phyloP scores from a whole-genome alignment of 2,888 invertebrate genomes.

The Orgyia antiqua region DNA sequence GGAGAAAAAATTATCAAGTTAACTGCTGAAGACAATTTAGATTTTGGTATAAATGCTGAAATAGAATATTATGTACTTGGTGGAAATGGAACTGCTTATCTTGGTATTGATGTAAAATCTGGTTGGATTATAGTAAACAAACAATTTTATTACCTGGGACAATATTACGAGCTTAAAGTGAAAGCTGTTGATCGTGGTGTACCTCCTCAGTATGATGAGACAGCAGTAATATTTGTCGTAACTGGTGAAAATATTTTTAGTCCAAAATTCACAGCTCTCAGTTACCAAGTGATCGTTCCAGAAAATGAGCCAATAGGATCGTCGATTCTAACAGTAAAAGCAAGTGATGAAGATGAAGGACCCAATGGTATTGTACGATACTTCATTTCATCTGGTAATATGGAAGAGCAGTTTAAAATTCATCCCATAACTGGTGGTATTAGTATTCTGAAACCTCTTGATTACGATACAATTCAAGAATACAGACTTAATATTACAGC shows the following conservation, averaged over 20 bases:
- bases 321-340: constrained; percentile 89
- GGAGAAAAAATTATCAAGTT: constrained; percentile 87
- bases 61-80: constrained; percentile 86
- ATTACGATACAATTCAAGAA: constrained; percentile 91
- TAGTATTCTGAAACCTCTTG: constrained; percentile 87
- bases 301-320: constrained; percentile 94
- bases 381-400: constrained; percentile 89
- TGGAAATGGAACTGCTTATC: constrained; percentile 87
- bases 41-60: constrained; percentile 93
- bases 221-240: constrained; percentile 84
- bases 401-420: constrained; percentile 87
- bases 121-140: constrained; percentile 90
- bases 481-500: constrained; percentile 93
- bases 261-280: constrained; percentile 89
- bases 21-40: constrained; percentile 85
- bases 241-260: constrained; percentile 90
- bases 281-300: constrained; percentile 93
- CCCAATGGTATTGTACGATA: constrained; percentile 94
- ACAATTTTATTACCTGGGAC: constrained; percentile 76
- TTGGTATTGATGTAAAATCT: constrained; percentile 84
- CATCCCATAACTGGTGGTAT: constrained; percentile 88
- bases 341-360: constrained; percentile 90
- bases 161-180: constrained; percentile 82
- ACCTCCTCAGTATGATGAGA: constrained; percentile 89
- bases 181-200: constrained; percentile 92